A percentile compares a stretch with the other conserved stretches of the same genome.
Conservation (phyloP, 2,888 invertebrate genomes). For the Dendrolimus houi region DNA sequence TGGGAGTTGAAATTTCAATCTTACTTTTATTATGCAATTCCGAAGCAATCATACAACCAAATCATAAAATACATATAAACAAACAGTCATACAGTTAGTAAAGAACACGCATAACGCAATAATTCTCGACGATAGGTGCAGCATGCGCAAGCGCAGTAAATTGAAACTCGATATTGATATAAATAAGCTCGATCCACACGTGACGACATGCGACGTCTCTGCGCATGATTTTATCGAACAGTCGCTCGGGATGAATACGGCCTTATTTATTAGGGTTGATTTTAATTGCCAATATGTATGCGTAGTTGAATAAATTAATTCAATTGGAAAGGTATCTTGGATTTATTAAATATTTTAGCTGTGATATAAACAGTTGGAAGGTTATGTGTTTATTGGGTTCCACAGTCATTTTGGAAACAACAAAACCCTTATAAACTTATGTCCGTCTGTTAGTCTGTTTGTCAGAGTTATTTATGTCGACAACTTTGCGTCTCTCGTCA, state of each 20-base stretch:
- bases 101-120: conserved; percentile 14
- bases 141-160: conserved; percentile 32
- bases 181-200: conserved; percentile 50
- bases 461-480: too few species aligned
- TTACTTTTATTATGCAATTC: neutral
- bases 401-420: too few species aligned
- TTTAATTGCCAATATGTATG: conserved; percentile 34
- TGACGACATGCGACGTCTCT: conserved; percentile 55
- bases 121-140: neutral
- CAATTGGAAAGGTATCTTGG: conserved; percentile 11
- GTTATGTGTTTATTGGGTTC: too few species aligned
- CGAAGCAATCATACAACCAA: neutral
- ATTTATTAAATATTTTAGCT: too few species aligned
- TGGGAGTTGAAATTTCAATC: neutral
- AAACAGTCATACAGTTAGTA: conserved; percentile 21
- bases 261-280: conserved; percentile 37
- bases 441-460: too few species aligned
- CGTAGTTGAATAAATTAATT: conserved; percentile 10
- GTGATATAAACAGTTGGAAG: too few species aligned
- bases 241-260: conserved; percentile 26
- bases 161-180: conserved; percentile 64
- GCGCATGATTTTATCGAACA: conserved; percentile 28
- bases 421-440: too few species aligned
- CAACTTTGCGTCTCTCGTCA: too few species aligned
- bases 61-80: neutral